Evolutionary conservation across 2,113 vertebrate species (phyloP), one percentile per base, ranked within the genome.

Genomic region (Perca fluviatilis): DNA sequence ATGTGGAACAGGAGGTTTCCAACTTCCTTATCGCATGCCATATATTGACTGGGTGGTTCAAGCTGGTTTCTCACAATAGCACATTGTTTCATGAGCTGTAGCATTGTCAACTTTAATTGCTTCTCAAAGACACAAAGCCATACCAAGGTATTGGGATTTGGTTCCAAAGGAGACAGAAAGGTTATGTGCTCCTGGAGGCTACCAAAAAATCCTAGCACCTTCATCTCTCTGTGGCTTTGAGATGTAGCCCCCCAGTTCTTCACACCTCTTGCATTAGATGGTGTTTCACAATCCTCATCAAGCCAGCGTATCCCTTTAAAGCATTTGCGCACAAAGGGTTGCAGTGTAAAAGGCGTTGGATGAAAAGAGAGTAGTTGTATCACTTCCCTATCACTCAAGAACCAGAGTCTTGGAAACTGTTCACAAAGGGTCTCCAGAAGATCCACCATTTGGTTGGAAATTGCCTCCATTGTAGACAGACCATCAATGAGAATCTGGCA

Each of bases 341-440:
- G 93, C 56, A 95, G 89, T 0, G 88, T 90, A 0, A 64, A 76
- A 4, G 94, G 83, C 1, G 90, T 92, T 2, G 92, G 74, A 0
- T 90, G 77, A 5, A 91, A 86, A 10, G 94, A 94, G 3, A 97
- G 80, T 23, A 97, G 85, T 49, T 93, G 82, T 6, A 96, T 93
- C 27, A 96, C 71, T 74, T 98, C 96, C 16, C 86, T 88, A 33
- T 96, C 88, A 49, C 96, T 96, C 60, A 98, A 94, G 86, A 97
- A 96, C 89, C 93, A 96, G 15, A 98, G 93, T 74, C 97, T 95
- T 51, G 96, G 95, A 72, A 95, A 97, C 57, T 83, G 78, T 30
- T 77, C 36, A 36, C 95, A 91, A 4, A 93, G 66, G 2, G 79
- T 68, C 23, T 96, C 93, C 15, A 96, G 83, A 27, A 95, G 81